Percentiles rank a stretch among this genome's conserved stretches.
Evolutionary conservation across 2,888 invertebrate species (phyloP).

Genomic region (Orchesella flavescens): DNA sequence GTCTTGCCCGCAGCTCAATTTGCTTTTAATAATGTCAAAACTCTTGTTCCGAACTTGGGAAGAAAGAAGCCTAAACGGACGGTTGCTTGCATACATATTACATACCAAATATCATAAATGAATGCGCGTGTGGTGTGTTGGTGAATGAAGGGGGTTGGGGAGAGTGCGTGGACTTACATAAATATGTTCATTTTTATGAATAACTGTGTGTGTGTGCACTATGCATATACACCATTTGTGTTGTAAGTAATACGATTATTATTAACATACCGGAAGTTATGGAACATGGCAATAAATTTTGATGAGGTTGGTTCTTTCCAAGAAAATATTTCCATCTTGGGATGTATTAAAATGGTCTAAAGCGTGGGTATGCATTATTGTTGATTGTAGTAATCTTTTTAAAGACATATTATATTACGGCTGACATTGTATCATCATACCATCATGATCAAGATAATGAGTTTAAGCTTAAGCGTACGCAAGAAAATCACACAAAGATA

Average conservation of each 20-base stretch:
- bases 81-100: neutral
- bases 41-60: neutral
- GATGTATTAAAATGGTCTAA: too few relatives aligned
- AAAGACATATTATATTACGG: neutral
- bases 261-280: constrained; percentile 40
- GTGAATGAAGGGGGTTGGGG: neutral
- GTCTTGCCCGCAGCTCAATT: constrained; percentile 25
- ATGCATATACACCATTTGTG: neutral
- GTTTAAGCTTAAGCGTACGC: too few relatives aligned
- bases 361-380: neutral
- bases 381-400: neutral
- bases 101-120: neutral
- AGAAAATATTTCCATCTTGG: neutral
- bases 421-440: neutral
- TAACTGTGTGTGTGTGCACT: neutral
- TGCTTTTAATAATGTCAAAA: constrained; percentile 26
- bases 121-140: neutral
- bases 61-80: neutral
- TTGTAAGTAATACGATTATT: constrained; percentile 2
- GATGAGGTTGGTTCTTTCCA: constrained; percentile 16
- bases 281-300: constrained; percentile 10
- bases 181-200: neutral
- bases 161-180: neutral
- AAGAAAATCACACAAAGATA: too few relatives aligned
- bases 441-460: neutral